Base-by-base conservation (phyloP, 2,113 vertebrate species). In the Pagrus major region DNA sequence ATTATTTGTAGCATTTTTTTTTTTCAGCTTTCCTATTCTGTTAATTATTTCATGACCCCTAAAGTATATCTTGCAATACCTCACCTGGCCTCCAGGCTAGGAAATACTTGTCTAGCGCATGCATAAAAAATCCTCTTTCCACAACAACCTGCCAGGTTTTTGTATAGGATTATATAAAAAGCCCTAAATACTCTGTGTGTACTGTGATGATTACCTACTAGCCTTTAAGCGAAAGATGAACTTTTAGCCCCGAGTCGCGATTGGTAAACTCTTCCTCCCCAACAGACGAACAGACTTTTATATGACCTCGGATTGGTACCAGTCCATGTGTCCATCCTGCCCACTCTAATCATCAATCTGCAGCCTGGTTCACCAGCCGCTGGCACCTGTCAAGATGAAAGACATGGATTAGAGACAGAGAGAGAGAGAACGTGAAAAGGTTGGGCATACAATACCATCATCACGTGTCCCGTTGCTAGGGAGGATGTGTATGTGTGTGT, bases 321-420 rank as follows among this genome's bases (percentile, higher is more conserved):
- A 78, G 84, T 84, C 76, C 86, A 78, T 88, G 86, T 87, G 87
- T 91, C 84, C 87, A 64, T 81, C 81, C 80, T 86, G 86, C 85
- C 89, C 76, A 68, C 88, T 86, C 76, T 81, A 89, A 88, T 92
- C 91, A 91, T 89, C 85, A 91, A 88, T 89, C 83, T 81, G 81
- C 88, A 80, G 88, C 80, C 83, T 65, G 78, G 81, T 86, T 86
- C 88, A 90, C 86, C 91, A 89, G 87, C 84, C 83, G 76, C 89
- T 88, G 88, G 88, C 90, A 88, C 88, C 88, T 90, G 86, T 89
- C 92, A 89, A 82, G 87, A 89, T 91, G 83, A 92, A 89, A 91
- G 86, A 89, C 88, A 73, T 68, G 88, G 89, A 90, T 92, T 91
- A 91, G 86, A 87, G 86, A 82, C 66, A 82, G 67, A 90, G 76